phyloP scores from a whole-genome alignment of 2,888 invertebrate species.

The Linyphia triangularis region DNA sequence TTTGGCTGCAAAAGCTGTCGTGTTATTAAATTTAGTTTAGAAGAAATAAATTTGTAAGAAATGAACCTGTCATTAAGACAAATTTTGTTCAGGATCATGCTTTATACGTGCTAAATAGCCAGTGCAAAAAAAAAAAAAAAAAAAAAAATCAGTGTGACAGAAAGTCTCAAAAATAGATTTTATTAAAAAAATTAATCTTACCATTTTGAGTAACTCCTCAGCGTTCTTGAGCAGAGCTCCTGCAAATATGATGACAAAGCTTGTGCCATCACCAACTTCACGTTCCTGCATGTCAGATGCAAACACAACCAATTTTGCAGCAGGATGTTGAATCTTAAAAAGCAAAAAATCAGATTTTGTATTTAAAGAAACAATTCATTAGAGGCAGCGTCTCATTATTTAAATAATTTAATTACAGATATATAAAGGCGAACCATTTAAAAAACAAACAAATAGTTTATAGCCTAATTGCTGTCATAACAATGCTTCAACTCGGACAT shows the following conservation, averaged over 20 bases:
- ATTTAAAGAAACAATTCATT: too few relatives aligned
- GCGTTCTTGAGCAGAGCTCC: conserved; percentile 95
- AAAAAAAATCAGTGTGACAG: background rate
- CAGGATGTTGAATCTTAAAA: conserved; percentile 94
- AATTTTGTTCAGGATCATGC: background rate
- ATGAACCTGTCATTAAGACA: too few relatives aligned
- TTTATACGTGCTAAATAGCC: background rate
- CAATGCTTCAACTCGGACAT: too few relatives aligned
- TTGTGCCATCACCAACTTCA: conserved; percentile 99
- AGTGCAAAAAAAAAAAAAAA: background rate
- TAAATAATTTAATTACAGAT: too few relatives aligned
- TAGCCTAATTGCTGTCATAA: too few relatives aligned
- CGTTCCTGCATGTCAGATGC: conserved; percentile 98
- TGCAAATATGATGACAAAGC: conserved; percentile 96
- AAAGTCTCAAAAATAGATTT: too few relatives aligned
- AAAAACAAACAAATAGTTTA: too few relatives aligned
- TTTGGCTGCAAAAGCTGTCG: too few relatives aligned
- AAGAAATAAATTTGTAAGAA: too few relatives aligned
- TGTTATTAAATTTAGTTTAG: too few relatives aligned
- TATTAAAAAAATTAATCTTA: conserved; percentile 78
- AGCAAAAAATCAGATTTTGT: conserved; percentile 23
- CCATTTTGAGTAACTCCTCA: conserved; percentile 93
- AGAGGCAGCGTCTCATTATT: too few relatives aligned
- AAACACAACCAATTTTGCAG: conserved; percentile 96
- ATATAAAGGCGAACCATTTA: too few relatives aligned